phyloP scores from a whole-genome alignment of 1,140 invertebrate genomes.

The Laupala kohalensis region DNA sequence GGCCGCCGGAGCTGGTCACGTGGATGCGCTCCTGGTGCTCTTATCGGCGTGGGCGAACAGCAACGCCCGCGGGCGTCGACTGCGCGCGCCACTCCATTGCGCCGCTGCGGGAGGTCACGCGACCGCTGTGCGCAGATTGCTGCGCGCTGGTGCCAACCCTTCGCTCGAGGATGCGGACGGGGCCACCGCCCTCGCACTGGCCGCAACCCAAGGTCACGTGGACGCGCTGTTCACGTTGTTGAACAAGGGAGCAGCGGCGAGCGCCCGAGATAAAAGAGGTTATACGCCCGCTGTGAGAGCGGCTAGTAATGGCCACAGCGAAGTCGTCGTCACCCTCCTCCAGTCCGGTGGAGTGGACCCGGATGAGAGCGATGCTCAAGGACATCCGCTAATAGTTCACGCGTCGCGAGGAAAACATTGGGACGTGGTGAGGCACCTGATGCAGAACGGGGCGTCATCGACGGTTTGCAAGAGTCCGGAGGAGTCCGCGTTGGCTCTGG shows the following conservation, averaged over 20 bases:
- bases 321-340: too few relatives aligned
- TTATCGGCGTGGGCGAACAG: background rate
- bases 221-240: background rate
- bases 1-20: background rate
- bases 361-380: background rate
- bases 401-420: background rate
- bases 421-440: background rate
- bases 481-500: background rate
- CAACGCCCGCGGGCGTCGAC: background rate
- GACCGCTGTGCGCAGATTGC: background rate
- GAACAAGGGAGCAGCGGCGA: background rate
- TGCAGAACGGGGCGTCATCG: background rate
- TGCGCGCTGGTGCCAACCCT: background rate
- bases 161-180: background rate
- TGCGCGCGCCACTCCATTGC: background rate
- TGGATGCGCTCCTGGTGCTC: background rate
- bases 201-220: background rate
- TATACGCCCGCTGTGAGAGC: background rate
- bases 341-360: background rate
- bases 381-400: background rate
- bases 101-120: background rate
- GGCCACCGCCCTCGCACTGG: background rate
- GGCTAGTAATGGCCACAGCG: background rate
- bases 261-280: background rate
- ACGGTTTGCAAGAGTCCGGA: background rate